phyloP scores from a whole-genome alignment of 2,113 vertebrate genomes.

The Aptenodytes patagonicus region DNA sequence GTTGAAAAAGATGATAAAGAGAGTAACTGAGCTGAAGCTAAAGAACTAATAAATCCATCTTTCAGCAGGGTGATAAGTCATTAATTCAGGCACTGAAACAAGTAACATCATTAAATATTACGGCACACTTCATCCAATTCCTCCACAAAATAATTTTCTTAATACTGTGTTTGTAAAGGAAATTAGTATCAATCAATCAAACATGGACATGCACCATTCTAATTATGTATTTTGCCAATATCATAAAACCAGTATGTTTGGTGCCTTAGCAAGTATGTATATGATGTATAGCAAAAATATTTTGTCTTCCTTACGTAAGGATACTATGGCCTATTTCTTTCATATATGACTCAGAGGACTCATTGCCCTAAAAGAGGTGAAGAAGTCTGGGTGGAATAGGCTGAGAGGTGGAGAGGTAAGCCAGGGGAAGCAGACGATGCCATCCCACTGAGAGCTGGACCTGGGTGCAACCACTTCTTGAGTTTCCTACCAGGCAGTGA shows the following conservation, averaged over 20 bases:
- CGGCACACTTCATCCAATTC: not conserved
- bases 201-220: not conserved
- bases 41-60: conserved; percentile 7
- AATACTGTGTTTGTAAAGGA: conserved; percentile 4
- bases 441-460: not conserved
- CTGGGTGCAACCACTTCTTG: not conserved
- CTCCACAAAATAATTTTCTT: conserved; percentile 25
- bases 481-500: not conserved
- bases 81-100: not conserved
- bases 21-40: not conserved
- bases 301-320: not conserved
- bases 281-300: not conserved
- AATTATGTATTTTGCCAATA: not conserved
- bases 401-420: not conserved
- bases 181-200: conserved; percentile 29
- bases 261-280: not conserved
- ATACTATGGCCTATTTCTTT: not conserved
- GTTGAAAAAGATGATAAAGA: not conserved
- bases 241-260: not conserved
- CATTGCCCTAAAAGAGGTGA: not conserved
- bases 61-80: not conserved
- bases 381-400: not conserved
- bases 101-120: conserved; percentile 32
- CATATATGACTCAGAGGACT: not conserved
- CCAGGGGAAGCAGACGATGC: not conserved